Evolutionary conservation across 2,797 vertebrate species (phyloP).

Genomic region (Darevskia nairensis): DNA sequence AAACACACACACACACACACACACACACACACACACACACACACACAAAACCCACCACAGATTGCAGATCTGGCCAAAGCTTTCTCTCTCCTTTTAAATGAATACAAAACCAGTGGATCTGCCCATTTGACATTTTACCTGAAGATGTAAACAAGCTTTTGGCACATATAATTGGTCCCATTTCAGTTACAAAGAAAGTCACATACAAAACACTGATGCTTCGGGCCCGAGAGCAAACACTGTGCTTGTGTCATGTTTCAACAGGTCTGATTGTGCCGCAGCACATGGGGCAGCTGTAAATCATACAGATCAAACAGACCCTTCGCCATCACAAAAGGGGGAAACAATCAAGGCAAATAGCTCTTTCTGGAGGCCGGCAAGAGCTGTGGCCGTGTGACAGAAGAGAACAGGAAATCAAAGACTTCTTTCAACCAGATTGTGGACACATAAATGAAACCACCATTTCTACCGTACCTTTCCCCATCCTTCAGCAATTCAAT

Average conservation of each 20-base stretch:
- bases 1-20: too few species aligned
- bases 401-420: slow-evolving; percentile 65
- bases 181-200: slow-evolving; percentile 63
- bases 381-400: slow-evolving; percentile 53
- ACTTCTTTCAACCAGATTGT: slow-evolving; percentile 56
- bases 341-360: slow-evolving; percentile 64
- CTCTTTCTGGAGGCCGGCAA: slow-evolving; percentile 55
- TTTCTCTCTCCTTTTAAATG: neutral
- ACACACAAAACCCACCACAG: slow-evolving; percentile 39
- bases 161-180: slow-evolving; percentile 77
- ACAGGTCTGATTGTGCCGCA: slow-evolving; percentile 84
- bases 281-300: slow-evolving; percentile 91
- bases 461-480: slow-evolving; percentile 80
- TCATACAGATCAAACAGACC: slow-evolving; percentile 90
- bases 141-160: slow-evolving; percentile 72
- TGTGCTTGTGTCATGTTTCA: slow-evolving; percentile 84
- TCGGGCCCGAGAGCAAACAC: slow-evolving; percentile 62
- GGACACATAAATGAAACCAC: slow-evolving; percentile 36
- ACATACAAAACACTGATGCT: slow-evolving; percentile 57
- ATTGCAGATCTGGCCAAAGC: slow-evolving; percentile 40
- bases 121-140: slow-evolving; percentile 44
- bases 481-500: slow-evolving; percentile 88
- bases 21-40: too few species aligned
- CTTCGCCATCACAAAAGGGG: slow-evolving; percentile 67
- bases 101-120: slow-evolving; percentile 3